Base-by-base conservation (phyloP, 2,888 invertebrate species). In the Priocnemis perturbator region DNA sequence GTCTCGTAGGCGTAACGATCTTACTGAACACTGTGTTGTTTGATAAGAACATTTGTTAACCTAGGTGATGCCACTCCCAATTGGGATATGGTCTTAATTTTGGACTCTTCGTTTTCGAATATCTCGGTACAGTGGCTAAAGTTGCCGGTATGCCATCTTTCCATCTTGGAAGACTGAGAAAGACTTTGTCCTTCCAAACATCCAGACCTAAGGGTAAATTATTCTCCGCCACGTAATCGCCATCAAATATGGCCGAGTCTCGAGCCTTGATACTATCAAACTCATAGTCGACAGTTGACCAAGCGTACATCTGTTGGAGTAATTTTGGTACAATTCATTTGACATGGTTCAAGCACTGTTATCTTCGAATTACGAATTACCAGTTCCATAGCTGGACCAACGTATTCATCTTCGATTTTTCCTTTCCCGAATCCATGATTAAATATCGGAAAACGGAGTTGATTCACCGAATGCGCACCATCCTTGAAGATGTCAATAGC, bases 151-250 rank as follows among this genome's bases (percentile, higher is more conserved):
- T 93, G 0, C 95, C 95, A 37, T 91, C 89, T 63, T 93, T 92
- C 95, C 95, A 95, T 73, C 94, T 93, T 0, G 96, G 96, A 60
- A 95, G 89, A 1, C 95, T 94, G 1, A 96, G 90, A 88, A 94
- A 96, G 9, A 96, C 89, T 11, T 93, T 91, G 68, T 93, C 90
- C 3, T 91, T 91, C 90, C 92, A 93, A 2, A 93, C 90, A 83
- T 95, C 95, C 20, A 96, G 85, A 0, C 96, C 96, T 59, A 94
- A 87, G 0, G 96, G 95, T 19, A 95, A 89, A 83, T 94, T 95
- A 83, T 95, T 95, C 73, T 93, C 92, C 0, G 94, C 93, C 23
- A 94, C 90, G 83, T 92, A 96, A 60, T 92, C 90, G 0, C 92
- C 92, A 30, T 90, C 90, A 23, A 88, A 87, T 14, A 95, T 90